Evolutionary conservation across 2,888 invertebrate species (phyloP), one percentile per base, ranked within the genome.

Genomic region (Eilema sororculum): DNA sequence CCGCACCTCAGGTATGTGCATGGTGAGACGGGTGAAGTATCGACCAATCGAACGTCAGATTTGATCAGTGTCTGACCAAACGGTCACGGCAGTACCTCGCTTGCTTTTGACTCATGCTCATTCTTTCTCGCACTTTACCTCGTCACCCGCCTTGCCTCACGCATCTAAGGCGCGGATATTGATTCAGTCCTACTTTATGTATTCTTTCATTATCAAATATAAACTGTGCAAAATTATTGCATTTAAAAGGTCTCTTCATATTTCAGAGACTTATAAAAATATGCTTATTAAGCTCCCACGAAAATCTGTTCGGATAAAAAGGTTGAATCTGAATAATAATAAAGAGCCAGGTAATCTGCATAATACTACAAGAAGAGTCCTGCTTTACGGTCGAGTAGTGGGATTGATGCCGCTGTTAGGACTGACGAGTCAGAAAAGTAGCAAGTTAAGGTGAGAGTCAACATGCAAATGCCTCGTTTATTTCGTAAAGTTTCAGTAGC

Each of bases 361-460:
- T 67, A 73, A 82, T 0, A 79, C 85, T 0, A 72, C 88, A 10
- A 78, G 88, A 2, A 66, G 74, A 2, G 86, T 87, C 0, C 63
- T 90, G 25, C 74, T 87, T 13, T 82, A 82, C 41, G 84, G 87
- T 16, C 81, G 89, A 9, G 33, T 86, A 0, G 75, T 90, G 72
- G 90, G 91, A 0, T 57, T 90, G 0, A 61, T 90, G 0, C 91
- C 91, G 4, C 37, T 90, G 5, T 66, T 78, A 56, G 91, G 90
- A 0, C 73, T 91, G 0, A 82, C 65, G 0, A 78, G 69, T 25
- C 52, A 76, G 0, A 72, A 70, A 0, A 87, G 86, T 67, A 63
- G 75, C 6, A 75, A 81, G 0, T 67, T 90, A 1, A 87, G 82
- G 89, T 88, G 76, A 78, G 69, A 46, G 58, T 63, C 5, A 46